These are phyloP conservation scores for Columbina picui DNA, from an alignment of 2,113 vertebrate species.

Conservation along the genomic window DNA sequence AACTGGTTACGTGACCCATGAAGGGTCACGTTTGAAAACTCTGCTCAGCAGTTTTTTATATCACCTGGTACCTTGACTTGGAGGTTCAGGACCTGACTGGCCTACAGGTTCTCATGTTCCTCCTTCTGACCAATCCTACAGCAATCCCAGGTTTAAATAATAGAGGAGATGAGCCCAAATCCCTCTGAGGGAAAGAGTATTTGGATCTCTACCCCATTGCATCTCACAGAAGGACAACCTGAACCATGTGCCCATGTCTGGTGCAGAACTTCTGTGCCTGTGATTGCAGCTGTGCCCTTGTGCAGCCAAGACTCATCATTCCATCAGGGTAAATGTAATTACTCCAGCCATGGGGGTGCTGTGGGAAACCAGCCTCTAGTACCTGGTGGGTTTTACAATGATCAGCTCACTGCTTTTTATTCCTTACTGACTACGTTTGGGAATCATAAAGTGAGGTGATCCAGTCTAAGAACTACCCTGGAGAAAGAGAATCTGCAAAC, in stretches of 20 bases:
- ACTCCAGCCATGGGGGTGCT: background rate
- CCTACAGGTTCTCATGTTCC: background rate
- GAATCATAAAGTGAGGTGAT: background rate
- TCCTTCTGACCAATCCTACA: background rate
- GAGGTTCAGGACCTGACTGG: background rate
- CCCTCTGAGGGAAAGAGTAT: background rate
- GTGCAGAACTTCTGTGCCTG: background rate
- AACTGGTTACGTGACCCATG: background rate
- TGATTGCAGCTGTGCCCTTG: background rate
- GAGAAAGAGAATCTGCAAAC: background rate
- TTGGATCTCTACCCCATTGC: background rate
- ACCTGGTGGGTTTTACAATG: background rate
- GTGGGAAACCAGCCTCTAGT: background rate
- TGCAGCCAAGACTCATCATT: fast-evolving
- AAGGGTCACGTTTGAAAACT: background rate
- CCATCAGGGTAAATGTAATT: background rate
- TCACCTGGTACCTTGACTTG: background rate
- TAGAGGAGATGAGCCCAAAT: background rate
- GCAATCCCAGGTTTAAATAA: background rate
- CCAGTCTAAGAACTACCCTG: background rate
- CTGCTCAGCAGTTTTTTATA: background rate
- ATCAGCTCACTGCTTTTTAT: background rate
- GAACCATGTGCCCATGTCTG: background rate
- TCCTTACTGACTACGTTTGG: background rate
- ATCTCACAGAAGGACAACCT: background rate